Conservation (phyloP, 2,113 vertebrate species). For the Daubentonia madagascariensis region DNA sequence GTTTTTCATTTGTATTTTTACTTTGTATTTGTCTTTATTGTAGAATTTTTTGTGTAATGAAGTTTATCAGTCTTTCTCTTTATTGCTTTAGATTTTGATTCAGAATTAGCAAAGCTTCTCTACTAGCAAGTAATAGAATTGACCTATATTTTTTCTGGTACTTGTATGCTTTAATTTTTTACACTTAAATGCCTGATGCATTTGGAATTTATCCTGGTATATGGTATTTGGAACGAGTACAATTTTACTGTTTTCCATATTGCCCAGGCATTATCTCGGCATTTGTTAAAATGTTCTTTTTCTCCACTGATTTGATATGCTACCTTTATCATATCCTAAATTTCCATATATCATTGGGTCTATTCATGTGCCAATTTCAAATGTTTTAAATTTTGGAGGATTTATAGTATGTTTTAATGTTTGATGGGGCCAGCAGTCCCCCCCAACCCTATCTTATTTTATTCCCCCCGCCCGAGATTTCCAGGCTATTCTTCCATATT, state of each 20-base stretch:
- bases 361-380: neutral
- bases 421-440: neutral
- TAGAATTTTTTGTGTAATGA: neutral
- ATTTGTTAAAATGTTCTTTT: neutral
- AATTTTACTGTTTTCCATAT: neutral
- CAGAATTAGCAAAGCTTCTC: neutral
- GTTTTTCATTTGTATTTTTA: neutral
- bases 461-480: neutral
- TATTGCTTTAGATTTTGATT: conserved; percentile 20
- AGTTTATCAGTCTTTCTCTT: neutral
- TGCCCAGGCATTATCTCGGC: neutral
- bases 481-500: neutral
- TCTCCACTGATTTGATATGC: neutral
- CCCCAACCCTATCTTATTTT: neutral
- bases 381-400: neutral
- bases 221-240: neutral
- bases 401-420: neutral
- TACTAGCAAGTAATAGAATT: neutral
- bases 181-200: neutral
- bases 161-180: neutral
- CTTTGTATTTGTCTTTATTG: neutral
- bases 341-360: neutral
- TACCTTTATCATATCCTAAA: neutral
- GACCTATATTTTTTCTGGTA: neutral
- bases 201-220: neutral